Base-by-base conservation (phyloP, 2,888 invertebrate genomes). In the Drosophila nr. medialis region DNA sequence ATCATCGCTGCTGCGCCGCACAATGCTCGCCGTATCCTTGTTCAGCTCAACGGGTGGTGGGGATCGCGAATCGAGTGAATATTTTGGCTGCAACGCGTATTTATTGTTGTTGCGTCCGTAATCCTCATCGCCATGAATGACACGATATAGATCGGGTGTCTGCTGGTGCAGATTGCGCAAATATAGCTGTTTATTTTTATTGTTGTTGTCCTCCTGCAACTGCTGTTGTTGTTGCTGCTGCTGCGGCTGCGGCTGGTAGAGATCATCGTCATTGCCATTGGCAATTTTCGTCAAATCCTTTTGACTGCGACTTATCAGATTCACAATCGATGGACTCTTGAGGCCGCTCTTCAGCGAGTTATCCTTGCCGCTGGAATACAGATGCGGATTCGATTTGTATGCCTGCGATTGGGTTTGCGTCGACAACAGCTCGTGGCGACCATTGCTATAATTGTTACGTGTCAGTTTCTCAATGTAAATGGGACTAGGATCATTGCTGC, bases 291-390 rank as follows among this genome's bases (percentile, higher is more conserved):
- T 95, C 32, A 97, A 93, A 91, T 97, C 97, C 72, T 96, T 95
- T 90, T 97, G 96, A 92, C 97, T 97, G 77, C 97, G 95, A 91
- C 96, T 97, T 72, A 97, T 96, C 79, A 97, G 96, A 66, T 97
- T 97, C 45, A 98, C 96, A 78, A 98, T 96, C 48, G 97, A 97
- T 0, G 97, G 97, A 91, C 97, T 97, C 92, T 97, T 97, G 2
- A 92, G 83, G 13, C 96, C 92, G 71, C 91, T 91, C 71, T 92
- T 92, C 42, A 92, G 60, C 4, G 90, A 86, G 50, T 89, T 92
- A 27, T 92, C 92, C 77, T 83, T 89, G 77, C 86, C 78, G 51
- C 69, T 76, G 30, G 81, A 81, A 29, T 95, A 95, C 53, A 97
- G 93, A 91, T 97, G 96, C 40, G 96, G 96, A 92, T 96, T 96